Base-by-base conservation (phyloP, 2,888 invertebrate genomes). In the Tetranychus piercei region DNA sequence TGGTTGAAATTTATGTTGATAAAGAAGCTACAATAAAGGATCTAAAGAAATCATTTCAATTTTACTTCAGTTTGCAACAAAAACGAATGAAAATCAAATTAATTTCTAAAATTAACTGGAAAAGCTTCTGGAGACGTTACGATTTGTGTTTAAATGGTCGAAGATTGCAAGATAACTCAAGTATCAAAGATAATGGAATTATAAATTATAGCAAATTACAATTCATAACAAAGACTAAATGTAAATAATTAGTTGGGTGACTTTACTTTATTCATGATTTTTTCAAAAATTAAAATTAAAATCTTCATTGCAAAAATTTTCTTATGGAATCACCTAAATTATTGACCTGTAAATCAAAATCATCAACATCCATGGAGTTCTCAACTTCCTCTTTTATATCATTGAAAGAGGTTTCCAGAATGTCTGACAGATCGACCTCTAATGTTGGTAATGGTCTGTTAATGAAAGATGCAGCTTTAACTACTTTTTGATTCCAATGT, bases 401-500 rank as follows among this genome's bases (percentile, higher is more conserved):
- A 45, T 75, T 64, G 23, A 76, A 71, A 18, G 72, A 9, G 34
- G 85, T 83, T 79, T 90, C 89, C 67, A 91, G 83, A 18, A 88
- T 83, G 9, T 87, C 84, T 0, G 87, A 85, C 77, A 91, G 83
- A 80, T 90, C 88, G 83, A 86, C 87, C 81, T 90, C 90, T 15
- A 86, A 83, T 20, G 85, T 84, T 0, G 89, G 89, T 69, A 90
- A 80, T 1, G 87, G 86, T 73, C 86, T 85, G 73, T 87, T 86
- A 73, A 91, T 88, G 78, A 89, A 88, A 78, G 86, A 84, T 0
- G 92, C 91, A 0, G 89, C 88, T 72, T 85, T 85, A 22, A 88
- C 86, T 9, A 92, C 88, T 76, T 86, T 86, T 5, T 92, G 90
- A 79, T 89, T 80, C 15, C 86, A 86, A 81, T 92, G 91, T 78